Percentiles rank a stretch among this genome's conserved stretches.
Evolutionary conservation across 2,888 invertebrate species (phyloP).

Genomic region (Volucella inflata): DNA sequence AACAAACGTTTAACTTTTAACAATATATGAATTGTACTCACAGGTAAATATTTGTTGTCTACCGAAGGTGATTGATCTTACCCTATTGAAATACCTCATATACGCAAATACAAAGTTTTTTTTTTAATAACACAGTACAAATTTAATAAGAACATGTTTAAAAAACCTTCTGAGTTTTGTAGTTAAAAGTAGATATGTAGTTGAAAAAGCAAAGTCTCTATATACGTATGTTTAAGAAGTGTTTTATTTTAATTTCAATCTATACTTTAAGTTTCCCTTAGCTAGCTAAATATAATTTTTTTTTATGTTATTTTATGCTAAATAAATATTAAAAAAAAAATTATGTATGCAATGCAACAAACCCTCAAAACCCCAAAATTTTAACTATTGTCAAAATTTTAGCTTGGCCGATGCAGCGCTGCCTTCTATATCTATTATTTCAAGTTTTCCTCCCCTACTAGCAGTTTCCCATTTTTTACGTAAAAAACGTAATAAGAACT

Average conservation of each 20-base stretch:
- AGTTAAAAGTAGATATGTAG: no score
- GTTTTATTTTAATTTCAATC: background rate
- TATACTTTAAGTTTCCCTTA: conserved; percentile 47
- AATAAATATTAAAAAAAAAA: conserved; percentile 27
- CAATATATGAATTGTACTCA: no score
- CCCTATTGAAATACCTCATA: no score
- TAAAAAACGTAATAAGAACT: conserved; percentile 21
- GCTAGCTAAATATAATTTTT: conserved; percentile 50
- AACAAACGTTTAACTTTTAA: no score
- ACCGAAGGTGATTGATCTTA: no score
- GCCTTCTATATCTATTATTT: conserved; percentile 75
- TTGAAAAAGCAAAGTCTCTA: no score
- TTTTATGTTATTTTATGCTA: conserved; percentile 57
- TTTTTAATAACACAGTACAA: no score
- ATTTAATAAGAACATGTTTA: no score
- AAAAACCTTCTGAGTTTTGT: no score
- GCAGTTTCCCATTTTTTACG: conserved; percentile 34
- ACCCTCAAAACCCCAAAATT: conserved; percentile 64
- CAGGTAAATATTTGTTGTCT: no score
- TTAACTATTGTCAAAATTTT: conserved; percentile 68
- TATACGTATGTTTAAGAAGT: no score
- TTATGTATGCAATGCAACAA: conserved; percentile 73
- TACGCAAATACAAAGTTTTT: no score
- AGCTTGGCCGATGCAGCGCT: conserved; percentile 81
- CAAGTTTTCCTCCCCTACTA: conserved; percentile 18